These are phyloP conservation scores for Caradrina kadenii DNA, from an alignment of 2,888 invertebrate species.

Conservation along the genomic window DNA sequence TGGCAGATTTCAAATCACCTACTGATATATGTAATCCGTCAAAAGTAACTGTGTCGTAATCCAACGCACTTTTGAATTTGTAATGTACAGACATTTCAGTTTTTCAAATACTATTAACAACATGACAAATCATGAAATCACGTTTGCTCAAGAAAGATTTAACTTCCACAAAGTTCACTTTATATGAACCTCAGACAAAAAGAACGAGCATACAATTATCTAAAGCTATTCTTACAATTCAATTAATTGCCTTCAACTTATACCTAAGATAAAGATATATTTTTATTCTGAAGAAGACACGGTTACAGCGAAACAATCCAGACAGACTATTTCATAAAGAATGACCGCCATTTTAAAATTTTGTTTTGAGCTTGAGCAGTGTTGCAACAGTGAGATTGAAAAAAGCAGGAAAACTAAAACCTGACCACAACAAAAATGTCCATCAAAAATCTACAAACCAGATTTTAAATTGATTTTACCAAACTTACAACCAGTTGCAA, in stretches of 20 bases:
- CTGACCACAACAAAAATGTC: too few species aligned
- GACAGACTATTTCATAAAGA: not conserved
- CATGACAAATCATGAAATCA: constrained; percentile 72
- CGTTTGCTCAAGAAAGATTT: constrained; percentile 33
- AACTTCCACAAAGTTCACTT: constrained; percentile 34
- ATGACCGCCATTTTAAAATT: constrained; percentile 33
- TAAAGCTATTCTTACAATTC: not conserved
- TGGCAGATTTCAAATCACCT: constrained; percentile 98
- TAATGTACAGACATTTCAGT: constrained; percentile 98
- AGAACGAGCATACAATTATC: not conserved
- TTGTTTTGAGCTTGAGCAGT: constrained; percentile 2
- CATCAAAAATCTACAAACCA: too few species aligned
- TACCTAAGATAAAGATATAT: not conserved
- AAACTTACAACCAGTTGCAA: too few species aligned
- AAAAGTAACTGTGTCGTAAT: constrained; percentile 98
- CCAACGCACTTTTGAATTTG: constrained; percentile 99
- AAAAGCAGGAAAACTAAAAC: not conserved
- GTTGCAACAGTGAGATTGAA: not conserved
- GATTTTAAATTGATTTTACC: too few species aligned
- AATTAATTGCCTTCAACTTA: not conserved
- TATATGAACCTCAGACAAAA: constrained; percentile 9
- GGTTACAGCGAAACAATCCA: not conserved
- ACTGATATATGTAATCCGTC: constrained; percentile 99
- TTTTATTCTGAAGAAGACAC: not conserved
- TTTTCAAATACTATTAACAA: constrained; percentile 63